Evolutionary conservation across 2,113 vertebrate genomes (phyloP), one percentile per base, ranked within the genome.

Genomic region (Budorcas taxicolor): DNA sequence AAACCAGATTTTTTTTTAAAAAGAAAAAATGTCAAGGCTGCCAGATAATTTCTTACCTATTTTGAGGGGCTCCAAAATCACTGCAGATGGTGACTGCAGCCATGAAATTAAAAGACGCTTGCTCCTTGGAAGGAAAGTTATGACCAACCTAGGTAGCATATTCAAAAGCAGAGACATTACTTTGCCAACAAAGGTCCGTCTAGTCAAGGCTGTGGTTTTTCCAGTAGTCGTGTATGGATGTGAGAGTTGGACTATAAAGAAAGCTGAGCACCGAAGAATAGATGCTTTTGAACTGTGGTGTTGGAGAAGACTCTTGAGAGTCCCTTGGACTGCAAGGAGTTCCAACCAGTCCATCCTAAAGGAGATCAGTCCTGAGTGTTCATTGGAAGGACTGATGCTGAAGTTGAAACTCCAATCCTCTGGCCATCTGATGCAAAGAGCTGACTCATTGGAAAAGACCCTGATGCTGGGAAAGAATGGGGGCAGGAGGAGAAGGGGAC

Each of bases 391-490:
- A 71, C 67, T 71, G n/a, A 71, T 71, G 67, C 19, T 36, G n/a
- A 71, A 71, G 67, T 9, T 36, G 67, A 36, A 71, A 71, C 9
- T 36, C 67, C 2, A 71, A 2, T 40, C 11, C n/a, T 71, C 36
- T 40, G 9, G 67, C 67, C n/a, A 71, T 19, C 19, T 36, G 1
- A 71, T 71, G 19, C 0, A 0, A 23, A 40, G 67, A 71, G 19
- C 19, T 71, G n/a, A 40, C n/a, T 71, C 4, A 23, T 23, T 71
- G 3, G n/a, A 40, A 36, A 71, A 71, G 67, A 71, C 67, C n/a
- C 10, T 71, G n/a, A 36, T 71, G n/a, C 67, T 71, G 67, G 67
- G 67, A 71, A 36, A 23, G n/a, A 71, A 40, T 71, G 19, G 11
- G 36, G 67, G 19, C n/a, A 12, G n/a, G 67, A 71, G n/a, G n/a